Evolutionary conservation across 1,140 invertebrate species (phyloP).

Genomic region (Polypedilum vanderplanki): DNA sequence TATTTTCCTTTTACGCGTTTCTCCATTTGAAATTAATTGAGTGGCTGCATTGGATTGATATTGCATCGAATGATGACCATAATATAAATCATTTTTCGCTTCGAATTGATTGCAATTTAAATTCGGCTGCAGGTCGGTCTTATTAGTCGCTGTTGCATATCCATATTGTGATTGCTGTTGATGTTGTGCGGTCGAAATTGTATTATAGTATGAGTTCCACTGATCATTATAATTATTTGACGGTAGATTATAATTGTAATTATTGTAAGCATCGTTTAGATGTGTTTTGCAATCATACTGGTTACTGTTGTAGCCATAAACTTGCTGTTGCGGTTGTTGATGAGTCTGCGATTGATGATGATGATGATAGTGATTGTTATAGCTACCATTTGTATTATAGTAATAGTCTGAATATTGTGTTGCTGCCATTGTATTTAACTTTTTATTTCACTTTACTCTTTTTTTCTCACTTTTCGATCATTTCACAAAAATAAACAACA

Average conservation of each 20-base stretch:
- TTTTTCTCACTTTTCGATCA: not conserved
- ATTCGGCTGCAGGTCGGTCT: not conserved
- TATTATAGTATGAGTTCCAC: constrained; percentile 1
- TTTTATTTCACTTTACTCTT: not conserved
- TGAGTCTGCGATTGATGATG: not conserved
- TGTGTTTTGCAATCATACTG: constrained; percentile 20
- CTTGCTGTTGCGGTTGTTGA: not conserved
- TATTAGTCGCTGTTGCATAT: not conserved
- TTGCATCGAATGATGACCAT: not conserved
- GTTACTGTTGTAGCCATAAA: not conserved
- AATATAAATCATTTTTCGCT: constrained; percentile 25
- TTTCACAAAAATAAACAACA: not conserved
- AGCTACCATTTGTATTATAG: constrained; percentile 11
- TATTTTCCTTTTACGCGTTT: not conserved
- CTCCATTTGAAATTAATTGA: not conserved
- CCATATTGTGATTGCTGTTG: not conserved
- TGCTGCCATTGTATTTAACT: not conserved
- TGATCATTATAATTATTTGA: constrained; percentile 26
- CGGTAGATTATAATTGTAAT: constrained; percentile 24
- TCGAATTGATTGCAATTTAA: constrained; percentile 13
- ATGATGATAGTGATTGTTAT: constrained; percentile 13
- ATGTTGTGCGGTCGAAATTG: not conserved
- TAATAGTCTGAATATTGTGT: constrained; percentile 24
- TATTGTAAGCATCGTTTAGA: constrained; percentile 8
- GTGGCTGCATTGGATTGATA: not conserved